Evolutionary conservation across 2,888 invertebrate species (phyloP), one percentile per base, ranked within the genome.

Genomic region (Norana najaformis): DNA sequence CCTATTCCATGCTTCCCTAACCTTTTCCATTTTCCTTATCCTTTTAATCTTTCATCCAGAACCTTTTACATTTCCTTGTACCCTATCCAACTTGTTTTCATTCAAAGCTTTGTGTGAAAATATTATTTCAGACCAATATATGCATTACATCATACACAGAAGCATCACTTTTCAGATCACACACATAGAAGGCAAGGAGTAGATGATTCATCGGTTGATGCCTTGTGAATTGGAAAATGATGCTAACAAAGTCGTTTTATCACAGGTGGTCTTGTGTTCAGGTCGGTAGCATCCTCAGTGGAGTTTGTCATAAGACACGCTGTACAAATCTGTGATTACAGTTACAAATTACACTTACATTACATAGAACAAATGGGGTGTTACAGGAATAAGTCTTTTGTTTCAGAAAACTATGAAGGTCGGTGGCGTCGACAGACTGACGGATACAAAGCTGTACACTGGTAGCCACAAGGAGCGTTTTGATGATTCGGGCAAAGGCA

Each of bases 381-480:
- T 30, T 23, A 23, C 18, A 2, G 18, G 41, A 83, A 35, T 2
- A 30, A 11, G 83, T 88, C 37, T 88, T 39, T 39, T 35, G 6
- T 88, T 83, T 88, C 85, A 90, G 90, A 69, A 89, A 90, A 89
- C 90, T 36, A 23, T 88, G 88, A 89, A 90, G 39, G 83, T 88
- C 30, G 94, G 93, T 30, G 92, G 92, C 82, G 93, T 93, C 0
- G 92, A 91, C 69, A 91, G 92, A 38, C 89, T 94, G 92, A 94
- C 94, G 0, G 94, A 94, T 90, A 90, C 93, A 0, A 90, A 93
- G 1, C 90, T 92, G 47, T 94, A 93, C 91, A 94, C 94, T 0
- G 94, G 94, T 0, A 91, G 93, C 34, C 94, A 94, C 92, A 94
- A 93, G 90, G 93, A 93, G 90, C 90, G 94, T 13, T 94, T 94